Conservation (phyloP, 2,797 vertebrate species). For the Manis crassicaudata region DNA sequence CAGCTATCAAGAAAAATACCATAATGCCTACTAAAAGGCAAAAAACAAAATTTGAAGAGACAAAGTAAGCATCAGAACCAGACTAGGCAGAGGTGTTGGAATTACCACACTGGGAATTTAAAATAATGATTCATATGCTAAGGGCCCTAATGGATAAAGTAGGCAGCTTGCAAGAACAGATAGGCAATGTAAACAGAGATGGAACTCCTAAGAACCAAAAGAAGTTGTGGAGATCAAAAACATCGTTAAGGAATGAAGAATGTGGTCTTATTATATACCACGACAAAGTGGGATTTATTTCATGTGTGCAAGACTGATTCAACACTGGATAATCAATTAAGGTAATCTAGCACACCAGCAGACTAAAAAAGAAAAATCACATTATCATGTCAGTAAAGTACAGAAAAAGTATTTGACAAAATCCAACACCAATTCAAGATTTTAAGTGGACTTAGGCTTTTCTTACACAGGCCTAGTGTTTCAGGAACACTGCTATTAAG, state of each 20-base stretch:
- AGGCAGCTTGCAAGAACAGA: background rate
- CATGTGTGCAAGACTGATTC: background rate
- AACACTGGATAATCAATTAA: background rate
- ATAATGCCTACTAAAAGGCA: background rate
- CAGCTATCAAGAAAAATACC: too few relatives aligned
- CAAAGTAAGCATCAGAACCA: background rate
- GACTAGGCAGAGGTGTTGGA: background rate
- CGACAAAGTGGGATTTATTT: background rate
- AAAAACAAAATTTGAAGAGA: background rate
- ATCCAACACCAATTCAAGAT: background rate
- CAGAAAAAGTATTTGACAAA: background rate
- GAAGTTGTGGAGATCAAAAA: background rate
- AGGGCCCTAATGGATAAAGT: background rate
- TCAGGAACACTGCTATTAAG: background rate
- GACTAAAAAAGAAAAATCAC: background rate
- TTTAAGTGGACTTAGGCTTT: background rate
- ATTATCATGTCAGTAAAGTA: background rate
- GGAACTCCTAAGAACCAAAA: background rate
- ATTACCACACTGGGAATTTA: background rate
- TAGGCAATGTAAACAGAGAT: background rate
- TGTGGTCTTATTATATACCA: background rate
- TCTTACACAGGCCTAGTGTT: background rate
- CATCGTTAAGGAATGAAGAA: background rate
- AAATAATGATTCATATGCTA: background rate
- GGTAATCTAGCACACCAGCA: background rate